A percentile compares a stretch with the other conserved stretches of the same genome.
Evolutionary conservation across 2,113 vertebrate genomes (phyloP).

Genomic region (Laticauda colubrina): DNA sequence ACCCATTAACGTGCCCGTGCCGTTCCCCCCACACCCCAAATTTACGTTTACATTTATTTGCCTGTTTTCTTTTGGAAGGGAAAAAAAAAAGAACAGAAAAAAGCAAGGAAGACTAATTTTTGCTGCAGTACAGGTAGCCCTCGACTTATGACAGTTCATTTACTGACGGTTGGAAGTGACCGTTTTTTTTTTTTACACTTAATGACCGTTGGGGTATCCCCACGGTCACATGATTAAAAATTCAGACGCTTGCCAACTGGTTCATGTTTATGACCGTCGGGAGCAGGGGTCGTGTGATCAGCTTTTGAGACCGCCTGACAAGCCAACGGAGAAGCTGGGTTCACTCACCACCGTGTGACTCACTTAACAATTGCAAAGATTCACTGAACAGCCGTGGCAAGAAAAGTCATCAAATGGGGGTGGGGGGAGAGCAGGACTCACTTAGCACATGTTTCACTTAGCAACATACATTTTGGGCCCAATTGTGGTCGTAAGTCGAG

Average conservation of each 20-base stretch:
- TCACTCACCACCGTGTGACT: neutral
- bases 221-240: neutral
- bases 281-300: neutral
- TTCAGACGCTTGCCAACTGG: neutral
- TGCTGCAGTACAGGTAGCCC: neutral
- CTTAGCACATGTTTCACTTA: neutral
- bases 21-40: neutral
- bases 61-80: neutral
- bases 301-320: neutral
- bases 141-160: neutral
- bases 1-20: neutral
- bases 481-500: neutral
- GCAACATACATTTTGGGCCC: neutral
- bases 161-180: neutral
- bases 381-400: neutral
- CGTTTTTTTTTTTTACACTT: neutral
- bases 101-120: neutral
- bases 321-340: neutral
- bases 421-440: neutral
- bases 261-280: neutral
- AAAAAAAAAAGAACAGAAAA: neutral
- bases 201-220: neutral
- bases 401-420: neutral
- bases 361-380: neutral
- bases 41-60: neutral